phyloP scores from a whole-genome alignment of 2,113 vertebrate species.

The Sorex fumeus region DNA sequence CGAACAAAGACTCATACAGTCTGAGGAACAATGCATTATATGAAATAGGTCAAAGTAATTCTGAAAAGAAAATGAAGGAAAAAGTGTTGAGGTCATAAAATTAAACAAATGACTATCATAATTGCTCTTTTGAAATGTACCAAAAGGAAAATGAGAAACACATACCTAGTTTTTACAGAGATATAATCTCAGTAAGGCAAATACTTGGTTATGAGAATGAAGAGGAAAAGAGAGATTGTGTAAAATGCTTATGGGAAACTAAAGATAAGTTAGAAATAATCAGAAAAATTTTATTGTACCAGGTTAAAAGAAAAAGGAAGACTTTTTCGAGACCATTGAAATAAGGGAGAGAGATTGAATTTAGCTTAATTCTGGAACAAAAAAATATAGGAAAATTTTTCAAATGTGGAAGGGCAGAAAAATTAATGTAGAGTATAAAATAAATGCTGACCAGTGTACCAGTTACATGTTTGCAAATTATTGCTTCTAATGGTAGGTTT shows the following conservation, averaged over 20 bases:
- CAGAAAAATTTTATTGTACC: neutral
- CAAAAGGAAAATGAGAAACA: conserved; percentile 1
- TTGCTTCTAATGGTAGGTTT: neutral
- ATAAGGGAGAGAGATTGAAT: neutral
- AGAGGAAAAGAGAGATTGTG: neutral
- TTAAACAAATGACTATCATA: neutral
- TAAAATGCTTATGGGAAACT: neutral
- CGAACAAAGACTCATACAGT: neutral
- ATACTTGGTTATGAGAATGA: conserved; percentile 37
- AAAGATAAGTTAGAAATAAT: neutral
- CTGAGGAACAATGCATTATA: neutral
- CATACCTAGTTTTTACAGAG: neutral
- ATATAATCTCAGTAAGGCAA: neutral
- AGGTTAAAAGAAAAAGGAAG: neutral
- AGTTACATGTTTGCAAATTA: neutral
- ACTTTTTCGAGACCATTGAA: neutral
- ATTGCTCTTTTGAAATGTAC: neutral
- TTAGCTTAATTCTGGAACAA: neutral
- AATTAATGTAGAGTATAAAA: neutral
- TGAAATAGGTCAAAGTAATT: neutral
- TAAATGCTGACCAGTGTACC: neutral
- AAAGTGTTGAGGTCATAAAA: neutral
- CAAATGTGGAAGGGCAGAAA: neutral
- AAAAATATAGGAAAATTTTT: neutral
- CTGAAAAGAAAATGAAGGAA: conserved; percentile 27